Base-by-base conservation (phyloP, 1,140 invertebrate genomes). In the Antheraea mylitta region DNA sequence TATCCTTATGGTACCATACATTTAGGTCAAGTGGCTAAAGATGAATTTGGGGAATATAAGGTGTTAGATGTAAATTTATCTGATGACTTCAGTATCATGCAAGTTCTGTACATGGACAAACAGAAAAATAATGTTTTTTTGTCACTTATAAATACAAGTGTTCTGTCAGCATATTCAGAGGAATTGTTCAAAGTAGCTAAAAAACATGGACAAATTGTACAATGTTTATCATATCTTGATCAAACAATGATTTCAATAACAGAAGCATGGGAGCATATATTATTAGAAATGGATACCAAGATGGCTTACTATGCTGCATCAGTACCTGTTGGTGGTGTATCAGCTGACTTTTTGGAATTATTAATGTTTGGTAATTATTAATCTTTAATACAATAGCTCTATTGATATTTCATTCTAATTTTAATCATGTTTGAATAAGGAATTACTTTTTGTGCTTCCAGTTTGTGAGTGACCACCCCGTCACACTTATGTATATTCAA, bases 261-360 rank as follows among this genome's bases (percentile, higher is more conserved):
- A 60, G 98, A 99, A 92, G 96, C 97, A 0, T 99, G 98, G 97
- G 98, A 99, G 92, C 98, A 97, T 71, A 98, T 99, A 78, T 93
- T 99, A 16, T 84, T 98, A 22, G 98, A 99, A 93, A 97, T 99
- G 94, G 98, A 99, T 88, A 96, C 96, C 60, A 99, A 99, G 92
- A 93, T 99, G 69, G 95, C 96, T 9, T 95, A 96, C 71, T 99
- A 98, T 94, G 97, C 97, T 37, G 95, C 96, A 75, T 95, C 95
- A 69, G 95, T 96, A 67, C 95, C 95, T 58, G 94, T 95, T 81
- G 96, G 96, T 22, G 96, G 95, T 65, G 95, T 98, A 8, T 96
- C 97, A 5, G 97, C 98, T 68, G 97, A 99, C 90, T 97, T 99
- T 85, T 90, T 99, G 67, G 97, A 99, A 85, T 87, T 99, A 18